These are phyloP conservation scores for Eupelmus urozonus DNA, from an alignment of 2,888 invertebrate species.

Conservation along the genomic window DNA sequence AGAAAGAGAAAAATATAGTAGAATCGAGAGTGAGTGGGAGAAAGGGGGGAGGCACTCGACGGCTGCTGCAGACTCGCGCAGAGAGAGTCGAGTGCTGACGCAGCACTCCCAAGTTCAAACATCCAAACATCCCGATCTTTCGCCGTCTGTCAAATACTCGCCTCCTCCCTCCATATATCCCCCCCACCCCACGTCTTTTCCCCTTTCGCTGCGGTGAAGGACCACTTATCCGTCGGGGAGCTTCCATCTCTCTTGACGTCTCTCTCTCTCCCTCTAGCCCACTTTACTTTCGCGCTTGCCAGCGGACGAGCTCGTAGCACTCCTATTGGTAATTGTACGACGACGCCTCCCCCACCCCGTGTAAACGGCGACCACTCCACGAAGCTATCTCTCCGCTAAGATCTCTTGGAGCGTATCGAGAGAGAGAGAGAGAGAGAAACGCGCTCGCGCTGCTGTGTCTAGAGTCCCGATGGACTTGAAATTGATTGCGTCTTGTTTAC, in stretches of 20 bases:
- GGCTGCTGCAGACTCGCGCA: conserved; percentile 19
- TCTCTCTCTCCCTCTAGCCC: conserved; percentile 54
- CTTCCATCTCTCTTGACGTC: conserved; percentile 49
- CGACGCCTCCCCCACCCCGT: conserved; percentile 2
- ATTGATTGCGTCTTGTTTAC: conserved; percentile 38
- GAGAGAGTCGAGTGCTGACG: conserved; percentile 71
- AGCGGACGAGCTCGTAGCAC: background rate
- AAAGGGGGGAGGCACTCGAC: background rate
- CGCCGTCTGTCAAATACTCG: conserved; percentile 26
- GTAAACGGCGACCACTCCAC: conserved; percentile 1
- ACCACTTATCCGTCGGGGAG: conserved; percentile 73
- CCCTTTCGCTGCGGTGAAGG: conserved; percentile 63
- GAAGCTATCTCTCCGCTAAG: background rate
- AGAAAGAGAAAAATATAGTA: background rate
- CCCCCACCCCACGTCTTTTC: background rate
- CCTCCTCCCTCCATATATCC: background rate
- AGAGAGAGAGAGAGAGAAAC: too few species aligned
- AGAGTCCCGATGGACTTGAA: conserved; percentile 29
- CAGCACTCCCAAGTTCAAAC: conserved; percentile 76
- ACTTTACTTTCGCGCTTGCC: background rate
- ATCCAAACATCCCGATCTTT: conserved; percentile 74
- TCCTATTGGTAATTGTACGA: conserved; percentile 38
- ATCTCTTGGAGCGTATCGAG: background rate
- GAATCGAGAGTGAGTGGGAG: background rate
- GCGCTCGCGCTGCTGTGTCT: background rate